Evolutionary conservation across 2,888 invertebrate species (phyloP).

Genomic region (Globia sparganii): DNA sequence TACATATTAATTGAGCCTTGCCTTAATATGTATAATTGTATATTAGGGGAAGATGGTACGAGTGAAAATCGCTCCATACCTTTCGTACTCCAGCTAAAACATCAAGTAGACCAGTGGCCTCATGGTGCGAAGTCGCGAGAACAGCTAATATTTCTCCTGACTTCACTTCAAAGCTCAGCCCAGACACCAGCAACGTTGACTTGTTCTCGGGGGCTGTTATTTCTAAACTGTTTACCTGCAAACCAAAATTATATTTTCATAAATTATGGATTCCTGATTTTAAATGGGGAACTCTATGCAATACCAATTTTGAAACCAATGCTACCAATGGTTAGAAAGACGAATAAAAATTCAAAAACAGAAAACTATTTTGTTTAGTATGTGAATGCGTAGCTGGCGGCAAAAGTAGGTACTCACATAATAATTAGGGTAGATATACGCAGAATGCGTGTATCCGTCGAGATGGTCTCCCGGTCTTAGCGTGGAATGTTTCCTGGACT

Average conservation of each 20-base stretch:
- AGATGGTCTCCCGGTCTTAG: slow-evolving; percentile 90
- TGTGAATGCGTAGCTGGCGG: too few species aligned
- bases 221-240: slow-evolving; percentile 91
- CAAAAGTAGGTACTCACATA: slow-evolving; percentile 85
- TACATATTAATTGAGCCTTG: too few species aligned
- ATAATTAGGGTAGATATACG: slow-evolving; percentile 91
- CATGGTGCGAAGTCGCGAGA: slow-evolving; percentile 96
- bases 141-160: slow-evolving; percentile 97
- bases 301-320: background rate
- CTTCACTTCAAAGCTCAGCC: slow-evolving; percentile 96
- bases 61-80: slow-evolving; percentile 67
- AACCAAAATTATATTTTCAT: slow-evolving; percentile 27
- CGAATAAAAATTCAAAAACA: background rate
- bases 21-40: too few species aligned
- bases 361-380: background rate
- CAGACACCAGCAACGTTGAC: slow-evolving; percentile 92
- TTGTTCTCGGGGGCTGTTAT: slow-evolving; percentile 91
- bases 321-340: background rate
- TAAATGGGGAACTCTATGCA: background rate
- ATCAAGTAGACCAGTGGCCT: slow-evolving; percentile 96
- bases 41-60: background rate
- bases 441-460: slow-evolving; percentile 89
- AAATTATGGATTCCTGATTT: background rate
- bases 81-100: slow-evolving; percentile 94
- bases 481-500: slow-evolving; percentile 90